Base-by-base conservation (phyloP, 2,797 vertebrate genomes). In the Selene dorsalis region DNA sequence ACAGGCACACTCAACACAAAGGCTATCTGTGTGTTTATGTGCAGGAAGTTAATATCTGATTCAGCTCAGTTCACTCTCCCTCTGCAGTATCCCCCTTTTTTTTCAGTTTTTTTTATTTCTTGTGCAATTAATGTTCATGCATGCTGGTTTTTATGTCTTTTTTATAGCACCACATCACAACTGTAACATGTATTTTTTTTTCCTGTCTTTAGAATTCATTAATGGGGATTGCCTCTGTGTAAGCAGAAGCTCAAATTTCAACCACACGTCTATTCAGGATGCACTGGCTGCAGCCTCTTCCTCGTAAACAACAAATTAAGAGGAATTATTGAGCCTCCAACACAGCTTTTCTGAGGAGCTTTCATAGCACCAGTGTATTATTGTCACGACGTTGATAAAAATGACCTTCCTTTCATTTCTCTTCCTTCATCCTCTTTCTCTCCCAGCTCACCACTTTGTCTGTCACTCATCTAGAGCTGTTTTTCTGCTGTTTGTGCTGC, bases 401-500 rank as follows among this genome's bases (percentile, higher is more conserved):
- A 89, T 87, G 80, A 90, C 87, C 86, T 88, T 88, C 65, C 78
- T 84, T 84, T 92, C 75, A 73, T 80, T 77, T n/a, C 35, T 69
- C 64, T 76, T 71, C 65, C 75, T 74, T 84, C 80, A 74, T 85
- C 62, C 70, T 83, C 65, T 61, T 73, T 59, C 78, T 58, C 76
- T 71, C 50, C 59, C 56, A 35, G 55, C 77, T 76, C 78, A 69
- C 50, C 80, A 86, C 87, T 92, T 90, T 87, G 84, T 86, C 87
- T 89, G 87, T 90, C 87, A 90, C 76, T 93, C 90, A 90, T 87
- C 82, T 59, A 41, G 60, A 83, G 86, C 81, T 71, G 80, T 83
- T 89, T 63, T 85, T 88, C 75, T 73, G 56, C 75, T 48, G 64
- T 82, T 88, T 82, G 62, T 47, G 50, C 66, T 9, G 4, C 50